These are phyloP conservation scores for Heloderma charlesbogerti DNA, from an alignment of 2,113 vertebrate genomes.

Conservation along the genomic window DNA sequence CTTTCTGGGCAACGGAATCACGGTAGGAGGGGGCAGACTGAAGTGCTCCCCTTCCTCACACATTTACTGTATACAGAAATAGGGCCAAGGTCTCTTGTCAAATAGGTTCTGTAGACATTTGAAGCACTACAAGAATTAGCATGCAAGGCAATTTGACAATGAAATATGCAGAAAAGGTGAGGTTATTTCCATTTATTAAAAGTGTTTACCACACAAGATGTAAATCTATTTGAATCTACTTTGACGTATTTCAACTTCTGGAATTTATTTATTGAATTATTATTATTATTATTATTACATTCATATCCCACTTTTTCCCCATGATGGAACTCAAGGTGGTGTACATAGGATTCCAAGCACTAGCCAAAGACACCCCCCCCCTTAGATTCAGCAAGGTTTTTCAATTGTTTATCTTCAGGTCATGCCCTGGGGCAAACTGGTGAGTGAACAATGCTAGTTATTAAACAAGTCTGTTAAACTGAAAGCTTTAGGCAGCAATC, in stretches of 20 bases:
- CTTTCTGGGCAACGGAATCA: no score
- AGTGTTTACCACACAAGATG: no score
- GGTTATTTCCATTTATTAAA: neutral
- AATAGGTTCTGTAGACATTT: neutral
- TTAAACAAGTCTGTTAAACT: neutral
- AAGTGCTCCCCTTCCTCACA: no score
- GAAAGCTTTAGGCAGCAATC: neutral
- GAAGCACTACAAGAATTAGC: neutral
- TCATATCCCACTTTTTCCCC: no score
- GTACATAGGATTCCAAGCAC: neutral
- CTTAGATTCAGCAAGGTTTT: neutral
- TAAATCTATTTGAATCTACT: neutral
- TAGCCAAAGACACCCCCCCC: neutral
- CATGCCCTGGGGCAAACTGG: neutral
- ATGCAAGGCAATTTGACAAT: neutral
- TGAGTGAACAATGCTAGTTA: neutral
- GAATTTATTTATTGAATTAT: no score
- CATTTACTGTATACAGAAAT: no score
- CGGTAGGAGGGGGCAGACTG: no score
- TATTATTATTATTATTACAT: no score
- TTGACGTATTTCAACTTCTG: no score
- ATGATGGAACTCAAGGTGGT: neutral
- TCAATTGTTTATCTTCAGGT: neutral
- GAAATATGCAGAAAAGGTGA: neutral
- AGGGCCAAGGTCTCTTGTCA: no score